Conservation (phyloP, 2,797 vertebrate genomes). For the Sebastes umbrosus region DNA sequence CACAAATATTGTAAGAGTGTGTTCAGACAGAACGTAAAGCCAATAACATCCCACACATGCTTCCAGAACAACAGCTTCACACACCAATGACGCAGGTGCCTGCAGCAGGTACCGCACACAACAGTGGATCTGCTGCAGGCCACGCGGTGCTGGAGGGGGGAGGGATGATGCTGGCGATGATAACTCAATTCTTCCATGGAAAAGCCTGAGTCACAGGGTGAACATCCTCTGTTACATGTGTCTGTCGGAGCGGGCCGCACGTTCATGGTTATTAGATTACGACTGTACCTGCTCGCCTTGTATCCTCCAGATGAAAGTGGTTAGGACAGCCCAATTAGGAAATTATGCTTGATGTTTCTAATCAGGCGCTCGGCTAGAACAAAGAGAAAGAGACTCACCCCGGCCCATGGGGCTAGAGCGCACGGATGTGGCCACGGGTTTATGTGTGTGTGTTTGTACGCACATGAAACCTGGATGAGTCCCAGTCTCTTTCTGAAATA, state of each 20-base stretch:
- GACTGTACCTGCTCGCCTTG: slow-evolving; percentile 77
- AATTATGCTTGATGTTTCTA: slow-evolving; percentile 80
- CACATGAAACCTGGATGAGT: slow-evolving; percentile 42
- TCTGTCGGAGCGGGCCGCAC: slow-evolving; percentile 46
- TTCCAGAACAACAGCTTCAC: not conserved
- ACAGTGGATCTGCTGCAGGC: slow-evolving; percentile 7
- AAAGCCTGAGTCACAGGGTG: slow-evolving; percentile 58
- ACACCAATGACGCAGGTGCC: slow-evolving; percentile 1
- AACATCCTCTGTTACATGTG: slow-evolving; percentile 56
- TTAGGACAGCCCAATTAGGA: slow-evolving; percentile 80
- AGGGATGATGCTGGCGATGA: slow-evolving; percentile 16
- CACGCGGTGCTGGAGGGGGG: not conserved
- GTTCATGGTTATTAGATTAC: slow-evolving; percentile 74
- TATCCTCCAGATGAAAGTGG: slow-evolving; percentile 80
- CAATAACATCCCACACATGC: not conserved
- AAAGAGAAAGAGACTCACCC: slow-evolving; percentile 72
- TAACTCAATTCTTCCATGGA: slow-evolving; percentile 62
- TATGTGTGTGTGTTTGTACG: slow-evolving; percentile 28
- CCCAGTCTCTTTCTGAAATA: slow-evolving; percentile 39
- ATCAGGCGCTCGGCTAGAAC: slow-evolving; percentile 78
- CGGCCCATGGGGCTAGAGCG: slow-evolving; percentile 34
- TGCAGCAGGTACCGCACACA: slow-evolving; percentile 9
- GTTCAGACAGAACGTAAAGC: no score
- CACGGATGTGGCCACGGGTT: slow-evolving; percentile 25
- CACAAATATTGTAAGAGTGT: no score